Conservation (phyloP, 2,797 vertebrate species). For the Argyrosomus regius region DNA sequence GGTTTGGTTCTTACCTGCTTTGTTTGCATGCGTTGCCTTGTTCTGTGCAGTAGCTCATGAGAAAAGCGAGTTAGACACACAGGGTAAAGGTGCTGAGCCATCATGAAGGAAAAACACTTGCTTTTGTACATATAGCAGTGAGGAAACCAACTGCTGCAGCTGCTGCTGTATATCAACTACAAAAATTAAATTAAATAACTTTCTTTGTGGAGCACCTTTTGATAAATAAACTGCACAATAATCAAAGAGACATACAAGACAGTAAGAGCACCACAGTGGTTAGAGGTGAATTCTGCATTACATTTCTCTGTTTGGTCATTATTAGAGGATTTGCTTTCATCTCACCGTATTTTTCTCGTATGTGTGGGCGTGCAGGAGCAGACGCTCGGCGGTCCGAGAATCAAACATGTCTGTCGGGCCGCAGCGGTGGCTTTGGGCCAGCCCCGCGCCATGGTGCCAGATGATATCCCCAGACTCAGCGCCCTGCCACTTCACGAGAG, state of each 20-base stretch:
- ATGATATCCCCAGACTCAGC: conserved; percentile 93
- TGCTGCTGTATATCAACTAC: not conserved
- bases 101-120: not conserved
- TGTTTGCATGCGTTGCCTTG: not conserved
- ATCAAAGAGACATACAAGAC: not conserved
- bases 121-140: not conserved
- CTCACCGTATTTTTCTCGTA: not conserved
- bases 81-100: not conserved
- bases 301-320: not conserved
- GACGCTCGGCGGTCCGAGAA: conserved; percentile 88
- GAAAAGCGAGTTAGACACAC: not conserved
- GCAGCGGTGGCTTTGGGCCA: conserved; percentile 93
- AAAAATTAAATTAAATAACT: not conserved
- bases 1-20: not conserved
- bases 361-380: conserved; percentile 72
- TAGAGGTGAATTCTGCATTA: not conserved
- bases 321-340: not conserved
- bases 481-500: conserved; percentile 93
- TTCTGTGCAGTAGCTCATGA: not conserved
- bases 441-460: conserved; percentile 93
- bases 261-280: not conserved
- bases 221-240: not conserved
- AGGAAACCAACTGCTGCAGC: not conserved
- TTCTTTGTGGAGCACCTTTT: not conserved
- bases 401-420: conserved; percentile 95